A percentile compares a stretch with the other conserved stretches of the same genome.
Evolutionary conservation across 2,888 invertebrate species (phyloP).

Genomic region (Agriopis marginaria): DNA sequence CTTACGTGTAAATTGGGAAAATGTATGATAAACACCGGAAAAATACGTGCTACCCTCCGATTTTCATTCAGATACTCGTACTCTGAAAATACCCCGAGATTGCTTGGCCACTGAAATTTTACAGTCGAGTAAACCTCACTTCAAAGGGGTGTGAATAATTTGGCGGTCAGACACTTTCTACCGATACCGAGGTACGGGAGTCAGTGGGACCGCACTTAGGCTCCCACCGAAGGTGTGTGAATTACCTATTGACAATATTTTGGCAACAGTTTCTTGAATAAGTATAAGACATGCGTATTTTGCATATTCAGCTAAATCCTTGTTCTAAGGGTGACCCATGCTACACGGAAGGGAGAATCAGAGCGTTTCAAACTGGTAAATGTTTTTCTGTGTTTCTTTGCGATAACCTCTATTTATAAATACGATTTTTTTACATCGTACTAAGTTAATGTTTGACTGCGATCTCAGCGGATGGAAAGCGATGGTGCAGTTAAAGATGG

Average conservation of each 20-base stretch:
- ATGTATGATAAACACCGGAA: neutral
- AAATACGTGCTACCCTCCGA: neutral
- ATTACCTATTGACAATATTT: conserved; percentile 9
- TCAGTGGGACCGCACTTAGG: conserved; percentile 26
- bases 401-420: too few relatives aligned
- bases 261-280: neutral
- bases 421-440: too few relatives aligned
- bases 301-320: too few relatives aligned
- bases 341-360: too few relatives aligned
- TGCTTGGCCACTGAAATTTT: conserved; percentile 40
- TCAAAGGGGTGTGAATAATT: conserved; percentile 46
- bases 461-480: too few relatives aligned
- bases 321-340: too few relatives aligned
- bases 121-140: conserved; percentile 45
- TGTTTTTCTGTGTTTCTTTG: too few relatives aligned
- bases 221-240: conserved; percentile 20
- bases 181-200: conserved; percentile 1
- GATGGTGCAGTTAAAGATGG: too few relatives aligned
- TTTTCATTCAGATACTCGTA: conserved; percentile 24
- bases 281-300: too few relatives aligned
- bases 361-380: too few relatives aligned
- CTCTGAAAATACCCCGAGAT: conserved; percentile 34
- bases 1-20: neutral
- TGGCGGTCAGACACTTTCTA: conserved; percentile 40
- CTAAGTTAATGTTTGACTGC: too few relatives aligned